Evolutionary conservation across 1,140 invertebrate genomes (phyloP), one percentile per base, ranked within the genome.

Genomic region (Nasonia longicornis): DNA sequence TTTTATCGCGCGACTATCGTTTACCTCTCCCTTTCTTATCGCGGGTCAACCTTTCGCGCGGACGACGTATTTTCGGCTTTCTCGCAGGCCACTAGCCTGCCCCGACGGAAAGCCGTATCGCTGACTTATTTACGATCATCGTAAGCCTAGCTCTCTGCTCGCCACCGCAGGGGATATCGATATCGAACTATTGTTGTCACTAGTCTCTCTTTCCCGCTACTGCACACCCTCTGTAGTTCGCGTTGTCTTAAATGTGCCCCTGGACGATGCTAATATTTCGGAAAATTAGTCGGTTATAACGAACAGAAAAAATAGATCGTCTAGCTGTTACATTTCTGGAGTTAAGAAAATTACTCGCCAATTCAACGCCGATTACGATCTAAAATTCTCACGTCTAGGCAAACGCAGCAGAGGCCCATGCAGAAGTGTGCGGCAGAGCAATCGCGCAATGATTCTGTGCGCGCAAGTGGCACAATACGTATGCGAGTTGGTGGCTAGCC

Each of bases 91-190:
- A 76, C 52, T 42, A 16, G 48, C n/a, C 64, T 52, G 67, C 52
- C 64, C 84, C 77, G 81, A 83, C 80, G 82, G 83, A 87, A 82
- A 83, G 85, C 81, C 85, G 84, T 88, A 88, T 86, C 87, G 84
- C 80, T 83, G 87, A 89, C 86, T 87, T 88, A 88, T 88, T 88
- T 88, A 88, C 87, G 86, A 87, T 86, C 87, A 82, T 84, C 87
- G 86, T 88, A 88, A 89, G 87, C 87, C 86, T 87, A 84, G 86
- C 87, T 86, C 16, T 58, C 52, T 85, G 79, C 84, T 85, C 75
- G 80, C 82, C 80, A 85, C 84, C 75, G 79, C 85, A 83, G 76
- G 84, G 84, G 86, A 86, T 85, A 87, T 86, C 86, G 88, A 87
- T 88, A 86, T 86, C 84, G 77, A 83, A 52, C 52, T 58, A n/a